Evolutionary conservation across 64 coral and sea anemone genomes (phyloP).

Genomic region (Exaiptasia diaphana): DNA sequence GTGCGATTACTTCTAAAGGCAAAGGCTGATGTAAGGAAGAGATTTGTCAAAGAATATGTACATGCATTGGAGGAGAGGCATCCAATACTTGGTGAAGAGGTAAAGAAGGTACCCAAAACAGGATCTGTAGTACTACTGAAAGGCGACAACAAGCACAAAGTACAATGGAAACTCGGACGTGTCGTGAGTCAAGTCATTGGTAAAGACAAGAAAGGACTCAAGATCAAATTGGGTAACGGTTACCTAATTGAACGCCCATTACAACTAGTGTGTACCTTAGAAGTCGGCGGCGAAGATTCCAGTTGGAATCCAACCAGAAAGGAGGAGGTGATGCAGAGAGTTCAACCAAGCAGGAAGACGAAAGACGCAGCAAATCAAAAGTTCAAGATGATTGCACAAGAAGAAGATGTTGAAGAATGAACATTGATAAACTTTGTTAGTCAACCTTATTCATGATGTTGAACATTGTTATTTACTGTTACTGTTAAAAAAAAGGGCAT

Average conservation of each 20-base stretch:
- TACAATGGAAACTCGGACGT: conserved; percentile 34
- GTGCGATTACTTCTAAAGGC: conserved; percentile 37
- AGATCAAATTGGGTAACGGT: conserved; percentile 40
- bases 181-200: conserved; percentile 35
- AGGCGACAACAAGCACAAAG: conserved; percentile 19
- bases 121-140: conserved; percentile 49
- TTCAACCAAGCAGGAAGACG: conserved; percentile 15
- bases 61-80: conserved; percentile 47
- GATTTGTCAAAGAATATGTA: conserved; percentile 45
- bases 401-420: neutral
- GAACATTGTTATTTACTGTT: neutral
- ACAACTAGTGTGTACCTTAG: conserved; percentile 46
- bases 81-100: neutral
- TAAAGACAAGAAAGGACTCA: conserved; percentile 43
- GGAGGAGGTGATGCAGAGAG: neutral
- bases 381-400: neutral
- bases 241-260: conserved; percentile 50
- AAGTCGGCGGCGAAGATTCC: conserved; percentile 34
- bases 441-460: neutral
- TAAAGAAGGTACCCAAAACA: conserved; percentile 7
- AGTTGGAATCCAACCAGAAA: neutral
- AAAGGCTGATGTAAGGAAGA: conserved; percentile 12
- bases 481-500: neutral
- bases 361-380: conserved; percentile 7
- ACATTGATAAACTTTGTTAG: neutral